Base-by-base conservation (phyloP, 2,797 vertebrate genomes). In the Crax fasciolata region DNA sequence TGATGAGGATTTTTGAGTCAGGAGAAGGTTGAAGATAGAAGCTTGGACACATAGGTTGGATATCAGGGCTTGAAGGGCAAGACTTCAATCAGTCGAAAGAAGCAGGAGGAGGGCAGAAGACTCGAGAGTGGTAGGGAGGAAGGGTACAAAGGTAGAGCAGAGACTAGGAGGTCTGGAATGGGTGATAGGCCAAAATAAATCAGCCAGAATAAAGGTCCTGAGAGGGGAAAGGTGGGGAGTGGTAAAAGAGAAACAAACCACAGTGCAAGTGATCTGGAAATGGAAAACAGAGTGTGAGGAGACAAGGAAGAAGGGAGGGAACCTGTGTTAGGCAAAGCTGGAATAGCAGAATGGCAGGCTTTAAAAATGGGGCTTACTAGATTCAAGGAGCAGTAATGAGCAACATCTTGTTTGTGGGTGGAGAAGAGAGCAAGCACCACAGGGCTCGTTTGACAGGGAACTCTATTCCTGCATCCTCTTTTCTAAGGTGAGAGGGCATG, bases 141-240 rank as follows among this genome's bases (percentile, higher is more conserved):
- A 25, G 18, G 4, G 2, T 48, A 10, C 5, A 30, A 61, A 74
- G n/a, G 12, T 41, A 13, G 3, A 27, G 20, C 24, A 39, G 80
- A 83, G 65, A 30, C 13, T 18, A 4, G 16, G 13, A 0, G 0
- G 9, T 48, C 28, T 63, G 32, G 15, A 76, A 18, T 52, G 49
- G 66, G 25, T 49, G 10, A 44, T 1, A 78, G 44, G 24, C 32
- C 39, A 44, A 68, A 83, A 78, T 10, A 77, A 87, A 51, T 6
- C 0, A 0, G 2, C 27, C 30, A 72, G 32, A 57, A 38, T n/a
- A 46, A 94, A 54, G 25, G 39, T 77, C 39, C 16, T 48, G 55
- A 20, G 8, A 93, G 20, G 6, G 11, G 21, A 75, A 75, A 41
- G 30, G 11, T 54, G 8, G 1, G 5, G 20, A 27, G 7, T 10